phyloP scores from a whole-genome alignment of 2,113 vertebrate species.

The Poeciliopsis turrubarensis region DNA sequence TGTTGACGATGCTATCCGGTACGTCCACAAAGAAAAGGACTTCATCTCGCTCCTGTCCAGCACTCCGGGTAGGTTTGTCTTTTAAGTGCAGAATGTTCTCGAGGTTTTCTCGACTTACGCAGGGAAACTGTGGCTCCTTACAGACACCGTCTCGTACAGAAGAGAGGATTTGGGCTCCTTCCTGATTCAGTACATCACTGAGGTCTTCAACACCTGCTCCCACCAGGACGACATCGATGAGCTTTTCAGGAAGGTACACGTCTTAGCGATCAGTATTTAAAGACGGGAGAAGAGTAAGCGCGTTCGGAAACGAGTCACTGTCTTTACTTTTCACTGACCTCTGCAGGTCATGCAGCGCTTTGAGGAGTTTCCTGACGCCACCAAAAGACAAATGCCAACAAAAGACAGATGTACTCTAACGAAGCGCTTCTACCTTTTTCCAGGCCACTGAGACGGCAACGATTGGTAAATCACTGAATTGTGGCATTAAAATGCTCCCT shows the following conservation, averaged over 20 bases:
- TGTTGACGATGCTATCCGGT: background rate
- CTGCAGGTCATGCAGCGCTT: conserved; percentile 71
- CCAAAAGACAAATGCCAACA: conserved; percentile 10
- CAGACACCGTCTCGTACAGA: conserved; percentile 82
- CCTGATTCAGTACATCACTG: conserved; percentile 76
- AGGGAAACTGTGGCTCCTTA: conserved; percentile 3
- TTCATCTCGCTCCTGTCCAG: conserved; percentile 83
- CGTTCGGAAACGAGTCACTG: background rate
- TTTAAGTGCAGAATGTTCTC: background rate
- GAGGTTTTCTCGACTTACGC: background rate
- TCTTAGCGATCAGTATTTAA: background rate
- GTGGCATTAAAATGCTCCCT: no score
- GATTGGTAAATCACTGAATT: background rate
- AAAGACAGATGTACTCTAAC: background rate
- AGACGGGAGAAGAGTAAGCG: background rate
- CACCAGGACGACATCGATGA: conserved; percentile 72
- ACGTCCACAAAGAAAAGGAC: conserved; percentile 82
- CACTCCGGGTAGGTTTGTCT: conserved; percentile 78
- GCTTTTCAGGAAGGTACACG: conserved; percentile 81
- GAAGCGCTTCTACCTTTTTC: conserved; percentile 13
- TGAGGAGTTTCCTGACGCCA: background rate
- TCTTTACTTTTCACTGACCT: conserved; percentile 20
- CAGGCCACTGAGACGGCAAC: background rate
- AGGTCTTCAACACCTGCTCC: conserved; percentile 65
- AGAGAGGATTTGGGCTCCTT: conserved; percentile 15